Evolutionary conservation across 2,113 vertebrate genomes (phyloP), one percentile per base, ranked within the genome.

Genomic region (Sardina pilchardus): DNA sequence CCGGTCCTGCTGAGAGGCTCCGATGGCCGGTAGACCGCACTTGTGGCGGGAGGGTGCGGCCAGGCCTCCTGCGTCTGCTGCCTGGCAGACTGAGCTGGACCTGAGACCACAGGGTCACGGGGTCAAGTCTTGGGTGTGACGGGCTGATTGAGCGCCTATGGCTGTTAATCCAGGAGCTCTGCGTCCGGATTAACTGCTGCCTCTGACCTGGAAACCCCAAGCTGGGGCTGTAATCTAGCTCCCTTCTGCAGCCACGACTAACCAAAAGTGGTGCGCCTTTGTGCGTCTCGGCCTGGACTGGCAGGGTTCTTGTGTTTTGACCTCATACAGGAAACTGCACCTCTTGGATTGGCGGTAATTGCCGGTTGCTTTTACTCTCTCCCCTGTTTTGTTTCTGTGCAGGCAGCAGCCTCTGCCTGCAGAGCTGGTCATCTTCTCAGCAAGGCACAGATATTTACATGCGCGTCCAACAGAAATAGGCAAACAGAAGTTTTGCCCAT

Each of bases 291-390:
- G 26, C 30, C 14, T 84, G 48, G 71, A 17, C 45, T 89, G 82
- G n/a, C 86, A 19, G 71, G 80, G 84, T 36, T 82, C 59, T 6
- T 16, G 16, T 59, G 36, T 88, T 53, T 24, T 87, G 82, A 85
- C 84, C 48, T 48, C 88, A 90, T 91, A 75, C 88, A 90, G 88
- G 78, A 89, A 92, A 86, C 83, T 86, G 47, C 87, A 90, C 89
- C 91, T 93, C 86, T 89, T 56, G 75, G 83, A 91, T 87, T 87
- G 86, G 83, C 90, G 88, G 90, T 93, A 93, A 93, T 92, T 92
- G 90, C 89, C 90, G 85, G 91, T 92, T 93, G 85, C 83, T 82
- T 82, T 85, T 88, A 53, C 67, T 81, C 88, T 90, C 85, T 90
- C 85, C 84, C 85, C 81, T 84, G 88, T 83, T 80, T 53, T 88